Conservation (phyloP, 2,113 vertebrate genomes). For the Poeciliopsis prolifica region DNA sequence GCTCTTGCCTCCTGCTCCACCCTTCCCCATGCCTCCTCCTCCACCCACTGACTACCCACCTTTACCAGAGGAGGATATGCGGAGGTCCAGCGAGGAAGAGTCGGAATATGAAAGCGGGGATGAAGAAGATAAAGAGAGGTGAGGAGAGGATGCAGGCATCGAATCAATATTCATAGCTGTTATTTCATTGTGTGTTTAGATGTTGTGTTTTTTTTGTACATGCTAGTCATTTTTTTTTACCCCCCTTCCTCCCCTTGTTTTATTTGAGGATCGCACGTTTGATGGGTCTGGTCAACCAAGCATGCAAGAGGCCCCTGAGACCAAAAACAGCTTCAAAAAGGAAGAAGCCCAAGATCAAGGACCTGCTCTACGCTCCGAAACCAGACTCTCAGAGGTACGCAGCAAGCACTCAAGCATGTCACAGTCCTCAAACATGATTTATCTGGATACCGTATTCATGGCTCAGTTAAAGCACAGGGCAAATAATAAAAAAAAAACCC, state of each 20-base stretch:
- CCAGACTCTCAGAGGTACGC: conserved; percentile 85
- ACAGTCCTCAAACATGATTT: conserved; percentile 44
- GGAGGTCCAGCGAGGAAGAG: conserved; percentile 83
- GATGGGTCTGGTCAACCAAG: conserved; percentile 91
- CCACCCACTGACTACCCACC: conserved; percentile 90
- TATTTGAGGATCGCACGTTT: conserved; percentile 87
- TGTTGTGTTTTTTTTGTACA: background rate
- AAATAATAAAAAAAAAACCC: background rate
- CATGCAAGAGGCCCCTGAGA: conserved; percentile 88
- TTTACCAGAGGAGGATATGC: conserved; percentile 86
- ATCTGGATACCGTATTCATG: conserved; percentile 36
- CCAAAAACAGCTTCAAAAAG: conserved; percentile 84
- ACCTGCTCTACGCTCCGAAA: conserved; percentile 84
- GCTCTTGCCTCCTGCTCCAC: conserved; percentile 79
- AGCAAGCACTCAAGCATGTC: conserved; percentile 54
- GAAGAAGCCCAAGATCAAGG: conserved; percentile 93
- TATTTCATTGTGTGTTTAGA: conserved; percentile 3
- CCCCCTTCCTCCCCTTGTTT: conserved; percentile 34
- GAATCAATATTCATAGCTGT: background rate
- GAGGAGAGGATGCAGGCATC: conserved; percentile 1
- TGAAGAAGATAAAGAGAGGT: conserved; percentile 94
- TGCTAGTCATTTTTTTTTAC: conserved; percentile 12
- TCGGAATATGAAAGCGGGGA: conserved; percentile 95
- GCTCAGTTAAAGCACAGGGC: conserved; percentile 38
- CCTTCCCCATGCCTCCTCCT: conserved; percentile 82